Evolutionary conservation across 2,113 vertebrate species (phyloP).

Genomic region (Polyodon spathula): DNA sequence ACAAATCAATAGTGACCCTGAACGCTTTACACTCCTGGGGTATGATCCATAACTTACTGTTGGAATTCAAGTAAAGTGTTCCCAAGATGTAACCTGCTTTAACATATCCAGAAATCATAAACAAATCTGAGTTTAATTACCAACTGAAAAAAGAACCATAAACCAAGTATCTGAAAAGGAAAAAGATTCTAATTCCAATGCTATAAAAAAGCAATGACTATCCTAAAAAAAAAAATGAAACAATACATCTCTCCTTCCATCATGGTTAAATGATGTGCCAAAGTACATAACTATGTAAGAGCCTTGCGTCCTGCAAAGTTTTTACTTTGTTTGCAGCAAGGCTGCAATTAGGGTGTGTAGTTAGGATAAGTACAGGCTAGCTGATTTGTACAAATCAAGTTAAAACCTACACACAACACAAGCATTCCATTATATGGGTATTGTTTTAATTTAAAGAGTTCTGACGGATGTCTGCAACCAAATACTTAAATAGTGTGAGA

Average conservation of each 20-base stretch:
- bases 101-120: too few species aligned
- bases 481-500: too few species aligned
- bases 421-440: too few species aligned
- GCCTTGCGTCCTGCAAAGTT: conserved; percentile 33
- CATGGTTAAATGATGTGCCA: conserved; percentile 34
- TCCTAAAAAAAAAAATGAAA: conserved; percentile 14
- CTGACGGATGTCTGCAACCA: too few species aligned
- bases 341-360: conserved; percentile 54
- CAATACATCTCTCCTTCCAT: conserved; percentile 25
- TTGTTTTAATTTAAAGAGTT: too few species aligned
- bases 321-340: conserved; percentile 44
- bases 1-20: too few species aligned
- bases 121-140: too few species aligned
- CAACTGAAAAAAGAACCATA: conserved; percentile 18
- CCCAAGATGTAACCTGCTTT: conserved; percentile 3
- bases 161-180: conserved; percentile 28
- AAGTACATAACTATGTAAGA: conserved; percentile 22
- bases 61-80: too few species aligned
- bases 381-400: conserved; percentile 51
- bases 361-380: conserved; percentile 53
- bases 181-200: conserved; percentile 19
- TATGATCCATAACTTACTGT: too few species aligned
- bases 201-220: conserved; percentile 15
- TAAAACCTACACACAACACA: conserved; percentile 22
- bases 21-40: too few species aligned